A percentile compares a stretch with the other conserved stretches of the same genome.
Evolutionary conservation across 2,797 vertebrate genomes (phyloP).

Genomic region (Notamacropus eugenii): DNA sequence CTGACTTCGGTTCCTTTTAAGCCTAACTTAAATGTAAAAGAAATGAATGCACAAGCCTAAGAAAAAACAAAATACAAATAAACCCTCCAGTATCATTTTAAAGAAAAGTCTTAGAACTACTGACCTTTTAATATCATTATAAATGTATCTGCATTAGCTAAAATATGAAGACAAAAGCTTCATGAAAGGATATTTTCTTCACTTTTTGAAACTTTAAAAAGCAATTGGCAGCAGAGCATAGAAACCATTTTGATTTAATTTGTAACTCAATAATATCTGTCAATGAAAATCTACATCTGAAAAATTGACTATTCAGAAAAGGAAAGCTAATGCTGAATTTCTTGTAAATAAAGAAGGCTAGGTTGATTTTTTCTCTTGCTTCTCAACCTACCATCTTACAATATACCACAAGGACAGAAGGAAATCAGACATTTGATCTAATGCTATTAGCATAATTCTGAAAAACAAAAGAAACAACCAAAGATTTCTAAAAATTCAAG

Average conservation of each 20-base stretch:
- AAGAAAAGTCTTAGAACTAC: not conserved
- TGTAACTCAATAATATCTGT: not conserved
- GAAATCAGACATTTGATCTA: not conserved
- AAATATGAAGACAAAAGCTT: not conserved
- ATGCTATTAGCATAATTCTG: not conserved
- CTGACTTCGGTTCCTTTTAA: conserved; percentile 72
- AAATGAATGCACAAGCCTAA: conserved; percentile 17
- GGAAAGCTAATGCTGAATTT: not conserved
- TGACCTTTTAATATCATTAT: not conserved
- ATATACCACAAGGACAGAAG: not conserved
- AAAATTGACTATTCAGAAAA: not conserved
- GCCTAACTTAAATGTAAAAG: conserved; percentile 45
- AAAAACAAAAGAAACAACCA: not conserved
- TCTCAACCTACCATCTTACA: not conserved
- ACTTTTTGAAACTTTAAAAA: not conserved
- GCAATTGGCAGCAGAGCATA: not conserved
- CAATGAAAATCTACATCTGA: not conserved
- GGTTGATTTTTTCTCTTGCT: not conserved
- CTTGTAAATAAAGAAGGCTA: not conserved
- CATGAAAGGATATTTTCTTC: not conserved
- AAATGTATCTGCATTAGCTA: not conserved
- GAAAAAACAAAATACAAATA: not conserved
- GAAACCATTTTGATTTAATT: not conserved
- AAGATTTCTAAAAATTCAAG: not conserved
- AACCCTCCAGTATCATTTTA: not conserved